phyloP scores from a whole-genome alignment of 2,113 vertebrate genomes.

The Dasyurus viverrinus region DNA sequence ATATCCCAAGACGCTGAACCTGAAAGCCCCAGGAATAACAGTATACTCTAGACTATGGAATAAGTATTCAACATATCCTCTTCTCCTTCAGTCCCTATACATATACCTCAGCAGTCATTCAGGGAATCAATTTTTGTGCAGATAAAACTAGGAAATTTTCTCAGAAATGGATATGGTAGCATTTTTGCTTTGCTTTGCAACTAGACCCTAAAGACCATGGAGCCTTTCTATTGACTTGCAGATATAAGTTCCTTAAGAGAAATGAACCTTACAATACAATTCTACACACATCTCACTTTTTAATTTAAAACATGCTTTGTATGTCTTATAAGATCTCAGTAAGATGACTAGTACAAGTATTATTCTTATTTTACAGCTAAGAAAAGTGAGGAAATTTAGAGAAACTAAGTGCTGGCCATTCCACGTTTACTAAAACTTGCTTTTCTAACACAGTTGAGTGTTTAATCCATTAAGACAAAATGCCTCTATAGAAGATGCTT shows the following conservation, averaged over 20 bases:
- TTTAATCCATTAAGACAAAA: not conserved
- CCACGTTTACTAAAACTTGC: not conserved
- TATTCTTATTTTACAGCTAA: not conserved
- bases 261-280: not conserved
- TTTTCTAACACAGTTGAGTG: not conserved
- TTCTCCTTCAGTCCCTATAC: no score
- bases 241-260: not conserved
- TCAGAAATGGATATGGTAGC: not conserved
- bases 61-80: not conserved
- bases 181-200: not conserved
- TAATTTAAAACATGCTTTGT: not conserved
- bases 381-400: not conserved
- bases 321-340: not conserved
- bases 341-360: not conserved
- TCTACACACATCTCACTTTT: not conserved
- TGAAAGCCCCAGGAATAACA: not conserved
- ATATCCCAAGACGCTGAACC: not conserved
- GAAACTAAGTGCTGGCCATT: not conserved
- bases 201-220: not conserved
- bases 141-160: not conserved
- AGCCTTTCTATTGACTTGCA: not conserved
- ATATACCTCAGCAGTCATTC: not conserved
- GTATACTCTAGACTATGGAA: not conserved
- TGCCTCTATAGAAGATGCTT: not conserved
- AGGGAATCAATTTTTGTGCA: not conserved